These are phyloP conservation scores for Penaeus indicus DNA, from an alignment of 1,140 invertebrate genomes.

Conservation along the genomic window DNA sequence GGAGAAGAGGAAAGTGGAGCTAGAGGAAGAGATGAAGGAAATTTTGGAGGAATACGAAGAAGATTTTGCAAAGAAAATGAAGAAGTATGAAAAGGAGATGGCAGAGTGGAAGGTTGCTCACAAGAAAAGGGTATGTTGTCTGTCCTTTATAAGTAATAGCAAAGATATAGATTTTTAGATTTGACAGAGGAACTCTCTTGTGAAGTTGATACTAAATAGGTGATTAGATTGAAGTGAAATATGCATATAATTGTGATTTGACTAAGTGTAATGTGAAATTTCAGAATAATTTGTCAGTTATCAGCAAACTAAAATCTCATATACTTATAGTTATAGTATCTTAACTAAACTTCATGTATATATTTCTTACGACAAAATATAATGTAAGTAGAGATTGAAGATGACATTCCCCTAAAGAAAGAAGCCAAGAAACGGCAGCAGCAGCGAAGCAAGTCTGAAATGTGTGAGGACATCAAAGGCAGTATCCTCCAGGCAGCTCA, in stretches of 20 bases:
- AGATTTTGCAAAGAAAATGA: conserved; percentile 28
- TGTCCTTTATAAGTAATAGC: not conserved
- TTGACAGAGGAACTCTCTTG: no score
- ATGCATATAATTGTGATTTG: no score
- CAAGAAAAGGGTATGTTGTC: conserved; percentile 42
- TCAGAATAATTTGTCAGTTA: no score
- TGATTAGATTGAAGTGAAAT: no score
- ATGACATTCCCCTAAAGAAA: conserved; percentile 1
- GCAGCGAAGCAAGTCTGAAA: not conserved
- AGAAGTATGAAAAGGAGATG: conserved; percentile 41
- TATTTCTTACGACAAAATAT: no score
- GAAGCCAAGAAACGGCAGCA: conserved; percentile 48
- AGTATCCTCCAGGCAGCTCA: conserved; percentile 40
- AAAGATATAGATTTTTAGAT: no score
- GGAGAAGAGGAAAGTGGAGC: conserved; percentile 42
- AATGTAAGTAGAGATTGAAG: not conserved
- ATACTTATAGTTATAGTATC: no score
- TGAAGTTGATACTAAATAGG: no score
- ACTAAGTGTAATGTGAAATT: no score
- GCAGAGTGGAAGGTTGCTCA: conserved; percentile 37
- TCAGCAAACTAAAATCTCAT: no score
- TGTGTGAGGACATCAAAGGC: conserved; percentile 10
- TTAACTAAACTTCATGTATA: no score
- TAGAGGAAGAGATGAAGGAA: conserved; percentile 42
- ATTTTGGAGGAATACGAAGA: conserved; percentile 31